Evolutionary conservation across 2,888 invertebrate species (phyloP).

Genomic region (Pyrocoelia pectoralis): DNA sequence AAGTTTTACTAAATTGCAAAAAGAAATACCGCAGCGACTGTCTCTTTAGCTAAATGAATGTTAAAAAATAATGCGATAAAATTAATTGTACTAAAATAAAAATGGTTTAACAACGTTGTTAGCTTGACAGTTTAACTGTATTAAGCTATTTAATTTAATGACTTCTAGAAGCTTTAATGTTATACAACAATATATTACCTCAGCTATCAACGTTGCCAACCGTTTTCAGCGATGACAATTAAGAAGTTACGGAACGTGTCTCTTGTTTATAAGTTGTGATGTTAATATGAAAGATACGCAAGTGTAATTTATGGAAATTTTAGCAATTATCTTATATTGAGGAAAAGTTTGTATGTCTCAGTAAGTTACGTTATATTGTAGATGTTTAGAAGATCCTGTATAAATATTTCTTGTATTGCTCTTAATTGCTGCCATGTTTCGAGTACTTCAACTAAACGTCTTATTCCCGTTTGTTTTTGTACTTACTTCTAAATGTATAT

Average conservation of each 20-base stretch:
- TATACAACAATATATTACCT: slow-evolving; percentile 9
- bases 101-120: neutral
- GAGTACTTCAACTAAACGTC: neutral
- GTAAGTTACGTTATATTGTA: neutral
- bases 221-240: slow-evolving; percentile 5
- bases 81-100: neutral
- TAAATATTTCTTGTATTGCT: neutral
- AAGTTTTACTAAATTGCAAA: too few species aligned
- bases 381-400: neutral
- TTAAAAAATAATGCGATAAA: neutral
- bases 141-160: slow-evolving; percentile 7
- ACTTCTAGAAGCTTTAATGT: slow-evolving; percentile 8
- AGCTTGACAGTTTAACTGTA: neutral
- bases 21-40: too few species aligned
- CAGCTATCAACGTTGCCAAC: slow-evolving; percentile 3
- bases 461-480: too few species aligned
- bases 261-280: slow-evolving; percentile 6
- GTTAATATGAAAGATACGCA: slow-evolving; percentile 4
- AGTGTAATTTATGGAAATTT: slow-evolving; percentile 12
- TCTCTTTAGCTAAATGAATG: too few species aligned
- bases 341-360: neutral
- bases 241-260: slow-evolving; percentile 10
- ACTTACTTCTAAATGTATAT: too few species aligned
- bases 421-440: neutral
- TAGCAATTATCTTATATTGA: slow-evolving; percentile 5